Percentiles rank a stretch among this genome's conserved stretches.
Evolutionary conservation across 2,888 invertebrate species (phyloP).

Genomic region (Xestia sexstrigata): DNA sequence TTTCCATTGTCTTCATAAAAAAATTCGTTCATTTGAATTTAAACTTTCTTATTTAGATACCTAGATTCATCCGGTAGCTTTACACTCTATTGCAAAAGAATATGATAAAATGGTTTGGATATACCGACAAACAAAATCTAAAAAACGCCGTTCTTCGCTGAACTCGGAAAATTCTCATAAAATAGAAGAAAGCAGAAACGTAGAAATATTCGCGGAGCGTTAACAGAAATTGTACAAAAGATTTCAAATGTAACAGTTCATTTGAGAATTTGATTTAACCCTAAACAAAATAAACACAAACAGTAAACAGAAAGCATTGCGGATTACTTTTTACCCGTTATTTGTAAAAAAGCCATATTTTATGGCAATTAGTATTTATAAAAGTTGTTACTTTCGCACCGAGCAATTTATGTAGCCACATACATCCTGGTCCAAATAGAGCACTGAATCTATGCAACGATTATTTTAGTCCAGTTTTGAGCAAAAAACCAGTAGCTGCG

Average conservation of each 20-base stretch:
- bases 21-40: not conserved
- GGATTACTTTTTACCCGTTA: not conserved
- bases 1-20: not conserved
- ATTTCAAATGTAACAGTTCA: slow-evolving; percentile 4
- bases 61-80: not conserved
- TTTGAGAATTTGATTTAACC: slow-evolving; percentile 25
- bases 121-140: not conserved
- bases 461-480: slow-evolving; percentile 49
- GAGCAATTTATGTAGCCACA: slow-evolving; percentile 37
- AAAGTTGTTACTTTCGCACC: slow-evolving; percentile 9
- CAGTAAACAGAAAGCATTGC: not conserved
- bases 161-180: slow-evolving; percentile 29
- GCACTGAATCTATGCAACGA: slow-evolving; percentile 28
- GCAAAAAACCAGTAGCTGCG: slow-evolving; percentile 24
- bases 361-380: slow-evolving; percentile 26
- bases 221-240: slow-evolving; percentile 10
- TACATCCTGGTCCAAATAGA: slow-evolving; percentile 16
- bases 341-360: slow-evolving; percentile 20
- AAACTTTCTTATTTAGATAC: not conserved
- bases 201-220: slow-evolving; percentile 1
- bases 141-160: slow-evolving; percentile 2
- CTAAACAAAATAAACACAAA: slow-evolving; percentile 17
- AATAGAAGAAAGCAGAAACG: slow-evolving; percentile 29
- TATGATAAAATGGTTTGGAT: not conserved
- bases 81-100: not conserved